phyloP scores from a whole-genome alignment of 2,113 vertebrate species.

The Phoxinus phoxinus region DNA sequence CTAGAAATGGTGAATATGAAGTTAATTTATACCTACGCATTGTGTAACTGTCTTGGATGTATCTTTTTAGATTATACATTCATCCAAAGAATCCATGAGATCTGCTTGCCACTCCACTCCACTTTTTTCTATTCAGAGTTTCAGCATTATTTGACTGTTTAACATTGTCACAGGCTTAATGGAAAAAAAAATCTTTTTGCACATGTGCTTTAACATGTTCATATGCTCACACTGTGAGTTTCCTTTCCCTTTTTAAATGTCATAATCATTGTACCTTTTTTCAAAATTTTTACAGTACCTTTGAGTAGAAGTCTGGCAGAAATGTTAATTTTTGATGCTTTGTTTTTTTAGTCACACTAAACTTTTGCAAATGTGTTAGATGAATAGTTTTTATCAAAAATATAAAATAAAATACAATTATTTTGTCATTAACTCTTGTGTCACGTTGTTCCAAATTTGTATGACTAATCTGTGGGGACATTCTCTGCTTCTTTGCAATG shows the following conservation, averaged over 20 bases:
- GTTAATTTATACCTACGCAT: not conserved
- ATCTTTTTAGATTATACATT: slow-evolving; percentile 30
- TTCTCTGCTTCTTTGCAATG: too few species aligned
- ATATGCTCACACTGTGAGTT: not conserved
- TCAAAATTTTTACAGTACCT: not conserved
- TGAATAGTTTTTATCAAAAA: not conserved
- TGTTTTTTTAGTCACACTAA: not conserved
- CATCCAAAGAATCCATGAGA: slow-evolving; percentile 36
- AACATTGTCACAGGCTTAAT: not conserved
- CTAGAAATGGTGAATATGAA: not conserved
- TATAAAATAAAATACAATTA: too few species aligned
- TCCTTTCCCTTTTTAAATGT: slow-evolving; percentile 32
- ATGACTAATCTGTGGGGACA: too few species aligned
- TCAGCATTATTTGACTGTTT: slow-evolving; percentile 9
- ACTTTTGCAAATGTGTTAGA: not conserved
- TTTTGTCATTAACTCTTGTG: too few species aligned
- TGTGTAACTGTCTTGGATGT: slow-evolving; percentile 5
- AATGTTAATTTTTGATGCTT: not conserved
- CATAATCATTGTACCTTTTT: slow-evolving; percentile 1
- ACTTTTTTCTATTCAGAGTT: not conserved
- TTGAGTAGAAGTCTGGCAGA: not conserved
- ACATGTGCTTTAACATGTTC: not conserved
- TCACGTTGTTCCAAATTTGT: too few species aligned
- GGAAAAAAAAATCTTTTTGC: slow-evolving; percentile 33
- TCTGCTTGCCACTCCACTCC: not conserved